A percentile compares a stretch with the other conserved stretches of the same genome.
Conservation (phyloP, 2,888 invertebrate species). For the Ornithoptera alexandrae region DNA sequence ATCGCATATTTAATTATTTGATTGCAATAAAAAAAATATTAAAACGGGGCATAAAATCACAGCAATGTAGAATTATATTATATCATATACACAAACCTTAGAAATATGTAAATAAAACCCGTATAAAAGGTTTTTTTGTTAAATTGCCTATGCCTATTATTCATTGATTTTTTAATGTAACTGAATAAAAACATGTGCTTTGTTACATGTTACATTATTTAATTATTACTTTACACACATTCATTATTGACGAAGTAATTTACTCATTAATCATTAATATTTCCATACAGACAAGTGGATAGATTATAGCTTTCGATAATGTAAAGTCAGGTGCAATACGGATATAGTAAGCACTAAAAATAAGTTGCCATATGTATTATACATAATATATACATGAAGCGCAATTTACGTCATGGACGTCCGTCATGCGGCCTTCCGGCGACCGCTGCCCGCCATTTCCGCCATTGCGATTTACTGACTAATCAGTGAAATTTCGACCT, state of each 20-base stretch:
- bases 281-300: neutral
- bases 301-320: conserved; percentile 37
- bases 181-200: neutral
- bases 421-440: conserved; percentile 43
- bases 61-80: no score
- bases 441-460: conserved; percentile 36
- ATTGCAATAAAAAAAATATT: no score
- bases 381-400: conserved; percentile 2
- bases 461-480: conserved; percentile 31
- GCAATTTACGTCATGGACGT: conserved; percentile 40
- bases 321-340: conserved; percentile 45
- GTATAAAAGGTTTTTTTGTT: no score
- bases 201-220: neutral
- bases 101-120: no score
- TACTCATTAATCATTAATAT: neutral
- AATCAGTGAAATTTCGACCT: conserved; percentile 27
- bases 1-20: no score
- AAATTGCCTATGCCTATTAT: no score
- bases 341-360: conserved; percentile 36
- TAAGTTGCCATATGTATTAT: conserved; percentile 12
- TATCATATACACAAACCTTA: no score
- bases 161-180: no score
- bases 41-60: no score
- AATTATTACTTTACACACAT: neutral
- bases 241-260: neutral